These are phyloP conservation scores for Hanleya hanleyi DNA, from an alignment of 2,888 invertebrate genomes.

Conservation along the genomic window DNA sequence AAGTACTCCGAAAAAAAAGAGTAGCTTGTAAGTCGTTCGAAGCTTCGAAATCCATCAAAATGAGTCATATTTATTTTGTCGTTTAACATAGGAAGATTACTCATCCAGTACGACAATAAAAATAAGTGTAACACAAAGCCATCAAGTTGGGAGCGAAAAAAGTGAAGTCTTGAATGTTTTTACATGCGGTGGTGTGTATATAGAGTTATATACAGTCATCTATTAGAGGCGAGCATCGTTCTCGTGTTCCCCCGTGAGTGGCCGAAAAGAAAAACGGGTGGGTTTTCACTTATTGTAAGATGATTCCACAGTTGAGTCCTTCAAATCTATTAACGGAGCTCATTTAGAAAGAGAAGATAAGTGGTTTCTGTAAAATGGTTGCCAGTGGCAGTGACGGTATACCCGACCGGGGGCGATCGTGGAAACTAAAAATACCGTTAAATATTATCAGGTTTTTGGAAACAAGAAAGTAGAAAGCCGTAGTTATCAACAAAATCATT, in stretches of 20 bases:
- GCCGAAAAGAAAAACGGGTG: not conserved
- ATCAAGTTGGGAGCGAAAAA: too few species aligned
- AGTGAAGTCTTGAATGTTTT: too few species aligned
- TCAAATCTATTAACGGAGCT: not conserved
- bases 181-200: too few species aligned
- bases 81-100: not conserved
- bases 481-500: slow-evolving; percentile 10
- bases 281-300: not conserved
- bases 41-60: not conserved
- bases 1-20: not conserved
- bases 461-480: slow-evolving; percentile 3
- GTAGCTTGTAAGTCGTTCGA: not conserved
- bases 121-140: too few species aligned
- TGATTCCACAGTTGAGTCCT: not conserved
- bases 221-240: too few species aligned
- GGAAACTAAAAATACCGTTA: too few species aligned
- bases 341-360: not conserved
- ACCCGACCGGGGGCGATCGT: too few species aligned
- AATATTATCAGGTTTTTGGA: too few species aligned
- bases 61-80: not conserved
- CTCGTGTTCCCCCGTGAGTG: too few species aligned
- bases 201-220: too few species aligned
- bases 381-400: not conserved
- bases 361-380: not conserved
- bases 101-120: too few species aligned